A percentile compares a stretch with the other conserved stretches of the same genome.
phyloP scores from a whole-genome alignment of 2,113 vertebrate species.

The Tauraco erythrolophus region DNA sequence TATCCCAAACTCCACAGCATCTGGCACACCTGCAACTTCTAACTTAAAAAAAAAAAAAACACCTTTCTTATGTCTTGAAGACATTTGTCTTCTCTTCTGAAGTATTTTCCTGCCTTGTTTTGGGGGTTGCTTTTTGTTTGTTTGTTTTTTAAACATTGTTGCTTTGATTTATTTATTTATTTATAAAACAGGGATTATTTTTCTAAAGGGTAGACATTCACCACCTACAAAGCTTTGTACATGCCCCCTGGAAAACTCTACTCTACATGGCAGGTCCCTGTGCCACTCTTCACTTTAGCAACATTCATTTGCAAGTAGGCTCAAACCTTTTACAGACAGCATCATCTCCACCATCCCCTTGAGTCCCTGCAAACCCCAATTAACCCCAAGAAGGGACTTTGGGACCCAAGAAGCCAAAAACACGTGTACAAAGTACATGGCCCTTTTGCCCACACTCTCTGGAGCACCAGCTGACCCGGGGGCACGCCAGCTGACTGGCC shows the following conservation, averaged over 20 bases:
- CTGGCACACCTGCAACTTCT: background rate
- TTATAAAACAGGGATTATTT: background rate
- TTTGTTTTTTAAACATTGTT: background rate
- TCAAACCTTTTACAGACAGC: background rate
- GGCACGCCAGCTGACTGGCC: background rate
- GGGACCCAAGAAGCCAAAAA: background rate
- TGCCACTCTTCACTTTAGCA: background rate
- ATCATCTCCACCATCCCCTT: background rate
- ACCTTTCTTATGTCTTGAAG: background rate
- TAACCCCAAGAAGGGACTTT: background rate
- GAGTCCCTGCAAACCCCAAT: background rate
- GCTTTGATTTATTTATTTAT: background rate
- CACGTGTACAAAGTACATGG: too few relatives aligned
- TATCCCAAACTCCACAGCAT: background rate
- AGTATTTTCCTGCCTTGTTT: background rate
- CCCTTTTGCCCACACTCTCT: background rate
- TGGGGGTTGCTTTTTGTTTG: background rate
- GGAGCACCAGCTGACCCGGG: background rate
- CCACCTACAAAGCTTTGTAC: background rate
- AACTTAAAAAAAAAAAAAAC: background rate
- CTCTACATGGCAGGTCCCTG: background rate
- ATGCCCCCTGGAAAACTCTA: background rate
- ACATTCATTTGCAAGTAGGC: background rate
- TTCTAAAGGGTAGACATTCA: background rate
- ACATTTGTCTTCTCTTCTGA: background rate